Evolutionary conservation across 2,888 invertebrate genomes (phyloP).

Genomic region (Macrosiphum euphorbiae): DNA sequence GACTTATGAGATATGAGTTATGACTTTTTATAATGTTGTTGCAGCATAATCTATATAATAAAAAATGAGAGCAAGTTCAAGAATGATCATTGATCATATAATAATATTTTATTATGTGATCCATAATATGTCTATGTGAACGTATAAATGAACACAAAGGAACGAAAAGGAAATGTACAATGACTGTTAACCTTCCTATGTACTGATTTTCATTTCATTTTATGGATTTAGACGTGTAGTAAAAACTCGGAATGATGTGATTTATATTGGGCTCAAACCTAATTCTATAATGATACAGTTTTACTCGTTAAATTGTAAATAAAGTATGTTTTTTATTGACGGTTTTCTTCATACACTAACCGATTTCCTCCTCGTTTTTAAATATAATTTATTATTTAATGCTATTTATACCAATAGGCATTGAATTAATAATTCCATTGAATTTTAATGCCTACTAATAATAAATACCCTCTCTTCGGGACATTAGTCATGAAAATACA

Average conservation of each 20-base stretch:
- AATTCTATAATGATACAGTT: neutral
- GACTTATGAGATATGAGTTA: constrained; percentile 31
- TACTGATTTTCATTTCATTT: constrained; percentile 39
- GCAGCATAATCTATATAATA: neutral
- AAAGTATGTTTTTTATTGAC: neutral
- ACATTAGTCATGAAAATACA: neutral
- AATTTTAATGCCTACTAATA: neutral
- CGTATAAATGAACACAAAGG: constrained; percentile 34
- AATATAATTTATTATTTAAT: neutral
- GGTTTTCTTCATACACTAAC: neutral
- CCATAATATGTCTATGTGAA: neutral
- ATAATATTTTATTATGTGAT: neutral
- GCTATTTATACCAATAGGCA: neutral
- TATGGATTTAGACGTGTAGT: neutral
- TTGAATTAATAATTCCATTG: neutral
- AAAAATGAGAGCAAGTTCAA: constrained; percentile 48
- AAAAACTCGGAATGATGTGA: neutral
- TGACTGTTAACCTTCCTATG: neutral
- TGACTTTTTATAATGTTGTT: constrained; percentile 34
- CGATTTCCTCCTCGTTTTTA: neutral
- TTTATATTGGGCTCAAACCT: neutral
- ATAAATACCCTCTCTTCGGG: neutral
- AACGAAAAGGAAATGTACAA: constrained; percentile 37
- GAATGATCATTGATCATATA: constrained; percentile 39
- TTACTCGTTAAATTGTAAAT: neutral